These are phyloP conservation scores for Pungitius pungitius DNA, from an alignment of 2,113 vertebrate genomes.

Conservation along the genomic window DNA sequence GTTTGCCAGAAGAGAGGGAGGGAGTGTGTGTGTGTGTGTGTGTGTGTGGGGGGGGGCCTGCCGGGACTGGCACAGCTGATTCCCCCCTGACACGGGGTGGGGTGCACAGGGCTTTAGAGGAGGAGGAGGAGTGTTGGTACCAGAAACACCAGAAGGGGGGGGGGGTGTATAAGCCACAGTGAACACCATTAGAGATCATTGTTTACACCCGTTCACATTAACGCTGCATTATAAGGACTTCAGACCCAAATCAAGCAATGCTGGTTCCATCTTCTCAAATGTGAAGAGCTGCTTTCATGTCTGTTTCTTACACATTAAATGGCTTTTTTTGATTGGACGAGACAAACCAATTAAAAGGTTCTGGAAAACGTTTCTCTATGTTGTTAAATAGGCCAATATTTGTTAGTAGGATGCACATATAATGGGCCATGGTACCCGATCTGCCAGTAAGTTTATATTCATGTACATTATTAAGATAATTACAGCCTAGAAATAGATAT, in stretches of 20 bases:
- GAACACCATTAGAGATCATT: conserved; percentile 22
- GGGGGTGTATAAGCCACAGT: not conserved
- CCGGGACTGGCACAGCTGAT: conserved; percentile 83
- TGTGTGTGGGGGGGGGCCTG: conserved; percentile 73
- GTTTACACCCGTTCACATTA: conserved; percentile 20
- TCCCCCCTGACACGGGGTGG: conserved; percentile 74
- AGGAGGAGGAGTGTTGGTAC: conserved; percentile 49
- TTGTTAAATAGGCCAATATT: not conserved
- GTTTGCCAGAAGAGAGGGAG: conserved; percentile 56
- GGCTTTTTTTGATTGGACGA: not conserved
- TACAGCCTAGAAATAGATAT: not conserved
- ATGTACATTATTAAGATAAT: not conserved
- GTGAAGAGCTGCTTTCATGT: not conserved
- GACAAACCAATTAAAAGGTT: too few species aligned
- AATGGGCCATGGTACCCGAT: not conserved
- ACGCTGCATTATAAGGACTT: conserved; percentile 14
- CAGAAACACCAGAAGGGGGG: too few species aligned
- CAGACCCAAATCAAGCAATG: not conserved
- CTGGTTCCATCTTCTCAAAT: not conserved
- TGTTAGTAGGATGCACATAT: not conserved
- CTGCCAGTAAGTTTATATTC: not conserved
- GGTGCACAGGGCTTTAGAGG: conserved; percentile 63
- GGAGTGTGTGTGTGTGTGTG: conserved; percentile 21
- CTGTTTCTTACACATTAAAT: not conserved
- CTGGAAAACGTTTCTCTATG: too few species aligned